Percentiles rank a stretch among this genome's conserved stretches.
These are phyloP conservation scores for Urophycis tenuis DNA, from an alignment of 2,797 vertebrate species.

Conservation along the genomic window DNA sequence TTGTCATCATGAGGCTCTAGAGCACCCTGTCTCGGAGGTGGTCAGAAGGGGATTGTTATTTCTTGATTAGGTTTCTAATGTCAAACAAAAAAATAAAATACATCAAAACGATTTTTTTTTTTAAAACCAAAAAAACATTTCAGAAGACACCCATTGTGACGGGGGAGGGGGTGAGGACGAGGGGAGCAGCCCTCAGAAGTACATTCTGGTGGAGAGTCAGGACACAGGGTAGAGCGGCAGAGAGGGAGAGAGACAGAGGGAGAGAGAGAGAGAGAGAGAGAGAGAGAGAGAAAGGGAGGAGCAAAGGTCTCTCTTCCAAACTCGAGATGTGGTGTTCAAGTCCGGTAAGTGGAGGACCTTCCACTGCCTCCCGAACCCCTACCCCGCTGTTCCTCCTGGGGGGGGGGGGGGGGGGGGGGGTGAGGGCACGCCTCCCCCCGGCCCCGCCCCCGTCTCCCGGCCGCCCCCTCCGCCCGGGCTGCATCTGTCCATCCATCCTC, in stretches of 20 bases:
- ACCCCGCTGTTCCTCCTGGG: not conserved
- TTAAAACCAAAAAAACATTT: conserved; percentile 9
- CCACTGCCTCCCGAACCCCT: conserved; percentile 19
- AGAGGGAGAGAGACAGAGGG: not conserved
- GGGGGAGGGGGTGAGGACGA: conserved; percentile 50
- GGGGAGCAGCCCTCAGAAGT: conserved; percentile 84
- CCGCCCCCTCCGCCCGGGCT: conserved; percentile 63
- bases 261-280: not conserved
- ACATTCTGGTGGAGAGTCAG: conserved; percentile 87
- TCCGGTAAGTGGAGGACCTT: conserved; percentile 50
- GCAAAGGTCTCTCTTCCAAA: conserved; percentile 65
- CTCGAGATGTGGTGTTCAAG: conserved; percentile 60
- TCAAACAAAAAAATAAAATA: conserved; percentile 37
- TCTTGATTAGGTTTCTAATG: conserved; percentile 59
- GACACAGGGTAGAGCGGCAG: conserved; percentile 72
- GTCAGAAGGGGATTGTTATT: conserved; percentile 52
- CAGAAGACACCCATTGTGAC: conserved; percentile 49
- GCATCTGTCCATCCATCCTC: conserved; percentile 67
- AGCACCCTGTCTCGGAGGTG: conserved; percentile 64
- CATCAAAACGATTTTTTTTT: too few relatives aligned
- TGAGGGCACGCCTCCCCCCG: not conserved
- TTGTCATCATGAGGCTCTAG: conserved; percentile 49
- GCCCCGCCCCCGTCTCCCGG: conserved; percentile 25
- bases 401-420: not conserved
- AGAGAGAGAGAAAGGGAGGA: conserved; percentile 24